These are phyloP conservation scores for Acleris emargana DNA, from an alignment of 2,888 invertebrate genomes.

Conservation along the genomic window DNA sequence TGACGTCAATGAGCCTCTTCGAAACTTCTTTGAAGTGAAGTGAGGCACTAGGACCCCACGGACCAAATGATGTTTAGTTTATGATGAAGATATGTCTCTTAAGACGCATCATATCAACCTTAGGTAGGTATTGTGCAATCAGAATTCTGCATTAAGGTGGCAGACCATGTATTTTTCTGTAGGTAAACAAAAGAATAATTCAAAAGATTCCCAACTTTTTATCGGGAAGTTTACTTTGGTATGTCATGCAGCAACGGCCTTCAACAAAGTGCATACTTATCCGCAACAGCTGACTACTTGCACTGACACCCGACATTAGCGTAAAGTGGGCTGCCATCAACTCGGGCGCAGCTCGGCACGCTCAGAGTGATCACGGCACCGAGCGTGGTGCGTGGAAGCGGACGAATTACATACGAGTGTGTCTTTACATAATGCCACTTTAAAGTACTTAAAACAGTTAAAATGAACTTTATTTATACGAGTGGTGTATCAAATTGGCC, in stretches of 20 bases:
- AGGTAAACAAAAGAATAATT: too few relatives aligned
- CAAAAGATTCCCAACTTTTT: too few relatives aligned
- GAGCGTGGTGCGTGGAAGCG: slow-evolving; percentile 1
- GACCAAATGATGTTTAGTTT: too few relatives aligned
- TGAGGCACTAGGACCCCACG: too few relatives aligned
- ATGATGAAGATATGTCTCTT: too few relatives aligned
- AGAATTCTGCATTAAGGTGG: too few relatives aligned
- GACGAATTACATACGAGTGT: slow-evolving; percentile 3
- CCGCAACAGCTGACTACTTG: neutral
- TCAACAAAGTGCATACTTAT: neutral
- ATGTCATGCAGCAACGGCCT: neutral
- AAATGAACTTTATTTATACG: neutral
- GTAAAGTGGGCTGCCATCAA: slow-evolving; percentile 20
- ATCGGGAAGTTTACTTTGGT: too few relatives aligned
- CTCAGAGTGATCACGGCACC: slow-evolving; percentile 3
- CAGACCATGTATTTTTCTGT: too few relatives aligned
- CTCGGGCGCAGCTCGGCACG: slow-evolving; percentile 9
- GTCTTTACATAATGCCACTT: slow-evolving; percentile 12
- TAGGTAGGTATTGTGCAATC: too few relatives aligned
- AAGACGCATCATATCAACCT: too few relatives aligned
- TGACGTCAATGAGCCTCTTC: too few relatives aligned
- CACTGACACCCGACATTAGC: slow-evolving; percentile 9
- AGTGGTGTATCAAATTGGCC: neutral
- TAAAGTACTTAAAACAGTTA: neutral
- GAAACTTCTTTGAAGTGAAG: too few relatives aligned